Percentiles rank a stretch among this genome's conserved stretches.
Conservation (phyloP, 2,113 vertebrate species). For the Platysternon megacephalum region DNA sequence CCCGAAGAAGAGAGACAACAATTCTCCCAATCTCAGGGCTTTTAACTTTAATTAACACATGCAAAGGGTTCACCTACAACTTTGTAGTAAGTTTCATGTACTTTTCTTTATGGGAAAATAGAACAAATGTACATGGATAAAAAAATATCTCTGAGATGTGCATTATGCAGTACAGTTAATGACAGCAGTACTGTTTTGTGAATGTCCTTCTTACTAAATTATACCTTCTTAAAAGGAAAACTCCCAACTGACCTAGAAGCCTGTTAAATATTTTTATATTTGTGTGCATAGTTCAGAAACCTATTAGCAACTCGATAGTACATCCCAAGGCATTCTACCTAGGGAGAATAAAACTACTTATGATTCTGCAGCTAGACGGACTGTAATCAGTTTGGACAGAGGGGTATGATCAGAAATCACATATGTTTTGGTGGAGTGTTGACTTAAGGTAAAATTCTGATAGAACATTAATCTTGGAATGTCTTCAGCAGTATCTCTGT, state of each 20-base stretch:
- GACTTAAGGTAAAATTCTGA: neutral
- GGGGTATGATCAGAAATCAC: neutral
- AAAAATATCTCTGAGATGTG: neutral
- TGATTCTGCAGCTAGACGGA: neutral
- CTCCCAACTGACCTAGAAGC: neutral
- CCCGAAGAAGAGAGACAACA: neutral
- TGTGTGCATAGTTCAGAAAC: slow-evolving; percentile 1
- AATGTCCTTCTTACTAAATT: neutral
- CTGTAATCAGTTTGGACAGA: neutral
- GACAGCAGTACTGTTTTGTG: neutral
- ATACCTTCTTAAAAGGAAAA: neutral
- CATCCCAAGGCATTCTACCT: neutral
- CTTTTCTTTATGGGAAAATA: neutral
- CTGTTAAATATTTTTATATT: neutral
- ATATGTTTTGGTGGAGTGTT: neutral
- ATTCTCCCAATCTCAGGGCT: neutral
- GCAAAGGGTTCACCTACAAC: neutral
- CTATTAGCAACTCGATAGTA: neutral
- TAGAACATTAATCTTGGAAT: neutral
- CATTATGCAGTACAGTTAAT: neutral
- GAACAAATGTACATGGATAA: neutral
- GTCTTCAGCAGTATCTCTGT: neutral
- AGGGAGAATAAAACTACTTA: neutral
- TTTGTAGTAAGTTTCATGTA: neutral
- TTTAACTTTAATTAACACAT: neutral